A percentile compares a stretch with the other conserved stretches of the same genome.
Evolutionary conservation across 2,113 vertebrate species (phyloP).

Genomic region (Ciconia boyciana): DNA sequence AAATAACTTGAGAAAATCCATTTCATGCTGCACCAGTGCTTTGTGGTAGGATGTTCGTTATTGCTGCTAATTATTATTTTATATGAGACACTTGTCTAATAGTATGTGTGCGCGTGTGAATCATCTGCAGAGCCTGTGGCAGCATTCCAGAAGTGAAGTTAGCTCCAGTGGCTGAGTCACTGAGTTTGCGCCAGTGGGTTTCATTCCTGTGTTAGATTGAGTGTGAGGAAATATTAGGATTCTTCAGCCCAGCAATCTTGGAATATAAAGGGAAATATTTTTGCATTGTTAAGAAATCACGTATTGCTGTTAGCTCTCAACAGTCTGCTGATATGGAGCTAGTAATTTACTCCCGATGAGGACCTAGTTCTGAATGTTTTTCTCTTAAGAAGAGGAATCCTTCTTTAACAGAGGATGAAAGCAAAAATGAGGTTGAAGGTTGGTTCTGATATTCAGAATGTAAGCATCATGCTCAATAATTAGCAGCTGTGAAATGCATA

Average conservation of each 20-base stretch:
- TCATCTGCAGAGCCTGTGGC: conserved; percentile 3
- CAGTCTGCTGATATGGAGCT: neutral
- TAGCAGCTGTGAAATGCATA: neutral
- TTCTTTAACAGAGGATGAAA: conserved; percentile 13
- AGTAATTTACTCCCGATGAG: neutral
- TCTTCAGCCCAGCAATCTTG: neutral
- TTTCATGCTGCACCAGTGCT: neutral
- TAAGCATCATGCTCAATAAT: neutral
- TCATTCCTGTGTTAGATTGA: neutral
- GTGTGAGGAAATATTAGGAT: neutral
- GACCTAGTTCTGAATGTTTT: neutral
- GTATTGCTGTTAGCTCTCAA: neutral
- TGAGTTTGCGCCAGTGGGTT: neutral
- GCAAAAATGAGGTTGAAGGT: neutral
- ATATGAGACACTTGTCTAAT: neutral
- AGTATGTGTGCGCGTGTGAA: neutral
- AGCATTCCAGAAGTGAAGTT: neutral
- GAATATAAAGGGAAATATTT: neutral
- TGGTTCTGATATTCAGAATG: neutral
- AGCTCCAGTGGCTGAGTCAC: neutral
- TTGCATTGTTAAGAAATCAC: neutral
- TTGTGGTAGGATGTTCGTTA: conserved; percentile 8
- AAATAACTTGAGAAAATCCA: neutral
- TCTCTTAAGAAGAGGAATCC: neutral
- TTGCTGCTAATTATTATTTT: conserved; percentile 35